These are phyloP conservation scores for Lichenostomus cassidix DNA, from an alignment of 2,113 vertebrate species.

Conservation along the genomic window DNA sequence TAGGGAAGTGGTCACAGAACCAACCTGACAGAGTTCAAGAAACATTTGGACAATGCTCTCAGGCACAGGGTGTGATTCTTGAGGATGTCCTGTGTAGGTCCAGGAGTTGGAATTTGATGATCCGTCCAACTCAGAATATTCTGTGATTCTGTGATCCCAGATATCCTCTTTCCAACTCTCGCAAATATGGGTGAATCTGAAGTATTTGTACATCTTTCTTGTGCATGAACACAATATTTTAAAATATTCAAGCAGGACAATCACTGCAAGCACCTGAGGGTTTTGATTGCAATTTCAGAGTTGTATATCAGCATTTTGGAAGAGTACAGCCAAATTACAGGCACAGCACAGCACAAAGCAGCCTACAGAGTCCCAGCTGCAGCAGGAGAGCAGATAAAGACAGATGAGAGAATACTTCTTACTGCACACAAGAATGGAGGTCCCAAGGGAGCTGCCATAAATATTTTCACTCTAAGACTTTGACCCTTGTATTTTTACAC, in stretches of 20 bases:
- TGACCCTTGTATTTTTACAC: background rate
- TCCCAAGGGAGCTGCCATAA: background rate
- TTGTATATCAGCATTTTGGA: background rate
- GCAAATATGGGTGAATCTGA: background rate
- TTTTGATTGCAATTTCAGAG: conserved; percentile 3
- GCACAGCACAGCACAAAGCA: background rate
- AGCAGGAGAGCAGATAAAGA: background rate
- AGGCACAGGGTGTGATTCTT: background rate
- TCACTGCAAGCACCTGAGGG: background rate
- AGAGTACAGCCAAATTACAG: conserved; percentile 2
- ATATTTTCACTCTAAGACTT: background rate
- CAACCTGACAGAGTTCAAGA: background rate
- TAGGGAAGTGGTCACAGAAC: background rate
- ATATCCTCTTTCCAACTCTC: background rate
- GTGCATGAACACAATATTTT: background rate
- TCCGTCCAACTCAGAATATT: background rate
- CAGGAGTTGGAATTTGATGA: background rate
- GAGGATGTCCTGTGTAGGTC: background rate
- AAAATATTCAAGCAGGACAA: background rate
- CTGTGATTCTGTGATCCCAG: background rate
- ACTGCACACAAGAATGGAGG: background rate
- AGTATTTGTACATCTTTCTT: background rate
- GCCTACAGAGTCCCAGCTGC: background rate
- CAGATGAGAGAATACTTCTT: background rate
- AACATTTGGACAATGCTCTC: background rate